Percentiles rank a stretch among this genome's conserved stretches.
Evolutionary conservation across 2,888 invertebrate genomes (phyloP).

Genomic region (Oeneis ivallda): DNA sequence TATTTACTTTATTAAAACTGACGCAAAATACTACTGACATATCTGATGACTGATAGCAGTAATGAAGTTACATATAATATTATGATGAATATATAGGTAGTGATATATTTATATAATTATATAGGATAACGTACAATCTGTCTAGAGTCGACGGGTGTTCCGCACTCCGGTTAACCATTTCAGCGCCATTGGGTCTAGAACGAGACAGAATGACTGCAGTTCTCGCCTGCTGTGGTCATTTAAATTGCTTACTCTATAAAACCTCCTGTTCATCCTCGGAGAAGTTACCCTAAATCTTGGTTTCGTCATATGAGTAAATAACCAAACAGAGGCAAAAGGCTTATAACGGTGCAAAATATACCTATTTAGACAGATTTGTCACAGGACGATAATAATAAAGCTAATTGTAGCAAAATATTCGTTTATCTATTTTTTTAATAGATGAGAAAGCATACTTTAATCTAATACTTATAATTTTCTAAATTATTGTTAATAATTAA

Average conservation of each 20-base stretch:
- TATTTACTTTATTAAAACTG: no score
- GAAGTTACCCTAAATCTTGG: not conserved
- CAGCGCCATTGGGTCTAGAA: conserved; percentile 79
- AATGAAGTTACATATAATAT: conserved; percentile 36
- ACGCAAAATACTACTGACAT: conserved; percentile 37
- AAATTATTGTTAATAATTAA: no score
- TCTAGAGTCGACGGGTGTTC: conserved; percentile 79
- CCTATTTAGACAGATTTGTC: no score
- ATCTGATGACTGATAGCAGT: conserved; percentile 38
- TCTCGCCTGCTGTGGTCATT: conserved; percentile 40
- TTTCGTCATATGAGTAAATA: no score
- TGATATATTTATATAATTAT: conserved; percentile 35
- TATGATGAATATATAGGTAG: conserved; percentile 40
- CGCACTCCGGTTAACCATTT: conserved; percentile 78
- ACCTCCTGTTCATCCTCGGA: conserved; percentile 8
- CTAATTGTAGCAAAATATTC: no score
- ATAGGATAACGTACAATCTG: conserved; percentile 75
- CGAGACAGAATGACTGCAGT: conserved; percentile 64
- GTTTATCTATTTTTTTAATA: no score
- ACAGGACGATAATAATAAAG: no score
- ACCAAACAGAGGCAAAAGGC: no score
- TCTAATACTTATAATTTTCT: no score
- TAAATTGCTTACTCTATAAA: not conserved
- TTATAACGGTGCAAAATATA: no score
- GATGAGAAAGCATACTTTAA: no score